Evolutionary conservation across 2,113 vertebrate genomes (phyloP).

Genomic region (Hemichromis elongatus): DNA sequence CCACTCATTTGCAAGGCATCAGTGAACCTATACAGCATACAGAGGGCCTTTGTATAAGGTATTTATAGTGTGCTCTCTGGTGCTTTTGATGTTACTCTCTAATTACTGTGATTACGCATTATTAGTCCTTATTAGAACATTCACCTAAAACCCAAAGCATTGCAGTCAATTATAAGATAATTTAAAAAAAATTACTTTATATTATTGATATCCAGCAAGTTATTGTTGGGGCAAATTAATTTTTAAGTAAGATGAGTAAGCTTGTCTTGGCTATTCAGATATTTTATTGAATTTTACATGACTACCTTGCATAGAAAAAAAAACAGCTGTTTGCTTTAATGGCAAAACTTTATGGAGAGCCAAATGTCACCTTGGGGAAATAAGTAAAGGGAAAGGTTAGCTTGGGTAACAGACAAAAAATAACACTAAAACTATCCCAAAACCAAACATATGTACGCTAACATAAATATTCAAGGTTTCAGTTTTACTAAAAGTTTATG

Average conservation of each 20-base stretch:
- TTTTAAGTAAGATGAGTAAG: neutral
- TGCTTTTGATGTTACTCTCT: constrained; percentile 64
- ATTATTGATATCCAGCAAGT: neutral
- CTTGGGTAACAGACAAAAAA: neutral
- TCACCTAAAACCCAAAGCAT: neutral
- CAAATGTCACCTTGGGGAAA: neutral
- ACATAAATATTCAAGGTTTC: neutral
- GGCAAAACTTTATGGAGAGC: neutral
- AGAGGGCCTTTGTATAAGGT: constrained; percentile 38
- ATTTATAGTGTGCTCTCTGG: constrained; percentile 15
- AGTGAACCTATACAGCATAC: neutral
- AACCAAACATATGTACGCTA: neutral
- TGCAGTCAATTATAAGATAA: constrained; percentile 4
- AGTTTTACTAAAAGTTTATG: neutral
- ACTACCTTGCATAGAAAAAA: neutral
- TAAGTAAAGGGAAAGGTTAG: neutral
- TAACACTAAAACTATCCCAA: neutral
- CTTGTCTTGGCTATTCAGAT: neutral
- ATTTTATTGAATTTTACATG: neutral
- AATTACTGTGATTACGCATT: constrained; percentile 62
- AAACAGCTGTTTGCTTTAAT: neutral
- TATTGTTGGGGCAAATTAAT: neutral
- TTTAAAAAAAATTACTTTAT: neutral
- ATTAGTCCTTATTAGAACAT: constrained; percentile 60
- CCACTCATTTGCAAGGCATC: constrained; percentile 12